These are phyloP conservation scores for Zaprionus inermis DNA, from an alignment of 1,140 invertebrate genomes.

Conservation along the genomic window DNA sequence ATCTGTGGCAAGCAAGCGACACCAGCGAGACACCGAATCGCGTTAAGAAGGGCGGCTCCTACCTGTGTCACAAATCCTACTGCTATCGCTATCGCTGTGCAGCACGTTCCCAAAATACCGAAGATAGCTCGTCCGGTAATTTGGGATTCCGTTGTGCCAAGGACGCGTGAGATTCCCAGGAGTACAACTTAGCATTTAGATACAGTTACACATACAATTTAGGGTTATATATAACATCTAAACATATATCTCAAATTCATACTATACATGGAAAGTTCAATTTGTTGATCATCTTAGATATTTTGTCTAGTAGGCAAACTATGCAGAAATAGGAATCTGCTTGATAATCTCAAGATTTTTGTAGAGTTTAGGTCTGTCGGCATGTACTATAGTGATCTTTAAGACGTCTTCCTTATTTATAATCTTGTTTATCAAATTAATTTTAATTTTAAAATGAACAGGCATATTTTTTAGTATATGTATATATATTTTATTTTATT, in stretches of 20 bases:
- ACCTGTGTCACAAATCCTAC: slow-evolving; percentile 95
- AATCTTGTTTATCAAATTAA: not conserved
- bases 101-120: slow-evolving; percentile 96
- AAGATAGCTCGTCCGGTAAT: slow-evolving; percentile 96
- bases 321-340: no score
- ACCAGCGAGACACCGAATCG: slow-evolving; percentile 86
- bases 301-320: no score
- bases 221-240: no score
- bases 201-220: not conserved
- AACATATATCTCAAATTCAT: no score
- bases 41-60: slow-evolving; percentile 98
- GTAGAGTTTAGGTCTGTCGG: no score
- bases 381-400: no score
- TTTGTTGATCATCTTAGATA: no score
- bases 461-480: slow-evolving; percentile 17
- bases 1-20: slow-evolving; percentile 89
- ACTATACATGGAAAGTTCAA: no score
- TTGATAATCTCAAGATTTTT: no score
- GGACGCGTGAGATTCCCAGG: slow-evolving; percentile 42
- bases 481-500: slow-evolving; percentile 50
- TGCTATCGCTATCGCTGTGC: slow-evolving; percentile 97
- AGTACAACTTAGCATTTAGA: not conserved
- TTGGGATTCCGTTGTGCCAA: slow-evolving; percentile 95
- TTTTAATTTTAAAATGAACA: not conserved
- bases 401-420: no score